Evolutionary conservation across 1,140 invertebrate species (phyloP), one percentile per base, ranked within the genome.

Genomic region (Cotesia chilonis): DNA sequence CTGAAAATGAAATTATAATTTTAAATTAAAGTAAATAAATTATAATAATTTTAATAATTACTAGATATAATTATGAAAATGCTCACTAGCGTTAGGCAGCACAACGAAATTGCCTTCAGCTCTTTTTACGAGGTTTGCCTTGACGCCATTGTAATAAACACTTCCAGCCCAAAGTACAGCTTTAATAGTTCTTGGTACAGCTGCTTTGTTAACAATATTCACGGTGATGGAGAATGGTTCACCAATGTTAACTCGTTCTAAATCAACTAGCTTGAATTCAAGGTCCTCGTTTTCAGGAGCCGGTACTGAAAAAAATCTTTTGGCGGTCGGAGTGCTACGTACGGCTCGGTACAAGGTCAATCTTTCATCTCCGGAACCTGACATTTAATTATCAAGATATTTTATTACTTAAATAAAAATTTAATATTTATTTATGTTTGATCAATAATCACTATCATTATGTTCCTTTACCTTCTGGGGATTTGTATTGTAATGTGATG

Each of bases 131-230:
- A 90, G 79, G 7, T 91, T 86, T 0, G 90, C 91, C 79, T 89
- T 90, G 38, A 94, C 89, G 37, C 94, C 94, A 20, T 91, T 95
- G 79, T 94, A 95, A 81, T 90, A 94, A n/a, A 94, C 89, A 75
- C 91, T 93, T 4, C 88, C 90, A 0, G 92, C 90, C 6, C 89
- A 89, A 37, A 94, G 77, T 4, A 90, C 88, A 0, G 91, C 89
- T 65, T 90, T 89, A 20, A 95, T 88, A 2, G 84, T 90, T 55
- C 94, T 81, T 6, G 84, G 83, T 76, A 92, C 83, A 2, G 88
- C 77, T 5, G 90, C 90, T 76, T 89, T 91, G 75, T 94, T 94
- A 59, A 89, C 85, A 65, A 93, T 90, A 41, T 90, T 89, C 5
- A 94, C 89, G 0, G 87, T 88, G 6, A 94, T 88, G 51, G 87